phyloP scores from a whole-genome alignment of 2,113 vertebrate species.

The Phyllostomus hastatus region DNA sequence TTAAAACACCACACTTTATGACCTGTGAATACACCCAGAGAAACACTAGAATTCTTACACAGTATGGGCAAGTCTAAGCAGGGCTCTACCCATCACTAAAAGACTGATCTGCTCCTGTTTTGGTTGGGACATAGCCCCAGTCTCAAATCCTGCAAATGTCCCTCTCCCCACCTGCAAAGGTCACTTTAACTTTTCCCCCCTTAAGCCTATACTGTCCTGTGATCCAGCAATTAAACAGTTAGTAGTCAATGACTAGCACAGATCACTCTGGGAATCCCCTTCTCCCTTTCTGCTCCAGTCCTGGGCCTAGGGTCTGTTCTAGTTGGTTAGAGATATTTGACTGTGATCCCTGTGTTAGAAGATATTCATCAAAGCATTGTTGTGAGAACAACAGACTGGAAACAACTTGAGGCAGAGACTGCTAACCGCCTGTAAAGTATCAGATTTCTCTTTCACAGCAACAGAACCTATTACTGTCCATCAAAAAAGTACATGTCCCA shows the following conservation, averaged over 20 bases:
- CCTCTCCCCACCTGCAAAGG: not conserved
- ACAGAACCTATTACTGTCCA: not conserved
- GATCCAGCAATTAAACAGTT: not conserved
- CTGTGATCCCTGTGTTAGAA: not conserved
- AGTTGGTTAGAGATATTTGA: not conserved
- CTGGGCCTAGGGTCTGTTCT: too few species aligned
- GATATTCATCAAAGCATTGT: not conserved
- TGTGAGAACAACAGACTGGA: not conserved
- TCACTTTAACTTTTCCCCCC: not conserved
- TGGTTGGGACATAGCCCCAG: not conserved
- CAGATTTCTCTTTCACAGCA: not conserved
- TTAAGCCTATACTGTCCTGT: not conserved
- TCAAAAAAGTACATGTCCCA: not conserved
- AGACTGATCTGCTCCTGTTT: not conserved
- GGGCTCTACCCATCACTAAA: not conserved
- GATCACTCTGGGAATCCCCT: not conserved
- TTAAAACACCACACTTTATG: not conserved
- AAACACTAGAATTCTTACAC: fast-evolving
- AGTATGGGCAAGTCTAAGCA: not conserved
- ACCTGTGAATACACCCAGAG: not conserved
- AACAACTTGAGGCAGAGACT: not conserved
- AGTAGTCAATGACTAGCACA: not conserved
- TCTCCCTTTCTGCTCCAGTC: not conserved
- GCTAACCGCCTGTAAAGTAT: not conserved
- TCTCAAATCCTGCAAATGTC: not conserved